A percentile compares a stretch with the other conserved stretches of the same genome.
Evolutionary conservation across 1,140 invertebrate species (phyloP).

Genomic region (Brachionus manjavacas): DNA sequence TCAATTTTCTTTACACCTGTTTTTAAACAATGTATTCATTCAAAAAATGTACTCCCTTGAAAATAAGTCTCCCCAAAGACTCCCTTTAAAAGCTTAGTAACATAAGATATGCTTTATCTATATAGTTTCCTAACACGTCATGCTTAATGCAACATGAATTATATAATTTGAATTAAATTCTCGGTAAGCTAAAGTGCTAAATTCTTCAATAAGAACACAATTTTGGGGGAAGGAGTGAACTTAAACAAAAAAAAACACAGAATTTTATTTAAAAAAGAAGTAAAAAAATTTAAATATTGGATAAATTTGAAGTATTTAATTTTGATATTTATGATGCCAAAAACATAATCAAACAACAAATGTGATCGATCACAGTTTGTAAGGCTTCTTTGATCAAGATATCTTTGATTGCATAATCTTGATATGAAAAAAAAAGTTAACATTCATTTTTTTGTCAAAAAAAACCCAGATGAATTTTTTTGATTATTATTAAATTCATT

Average conservation of each 20-base stretch:
- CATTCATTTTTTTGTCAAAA: neutral
- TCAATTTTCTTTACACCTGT: neutral
- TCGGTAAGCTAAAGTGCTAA: too few relatives aligned
- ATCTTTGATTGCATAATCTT: neutral
- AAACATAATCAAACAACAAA: neutral
- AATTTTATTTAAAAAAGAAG: neutral
- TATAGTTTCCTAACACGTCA: too few relatives aligned
- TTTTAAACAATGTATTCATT: neutral
- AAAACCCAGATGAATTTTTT: neutral
- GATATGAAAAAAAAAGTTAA: neutral
- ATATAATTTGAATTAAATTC: too few relatives aligned
- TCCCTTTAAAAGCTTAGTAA: too few relatives aligned
- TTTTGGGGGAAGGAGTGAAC: too few relatives aligned
- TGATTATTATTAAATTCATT: neutral
- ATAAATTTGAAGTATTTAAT: neutral
- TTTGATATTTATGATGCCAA: neutral
- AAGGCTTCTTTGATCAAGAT: neutral
- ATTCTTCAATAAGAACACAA: too few relatives aligned
- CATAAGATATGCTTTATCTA: too few relatives aligned
- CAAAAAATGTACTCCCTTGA: neutral
- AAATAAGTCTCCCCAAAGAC: neutral
- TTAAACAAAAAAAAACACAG: neutral
- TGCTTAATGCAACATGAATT: too few relatives aligned
- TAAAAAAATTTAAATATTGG: neutral
- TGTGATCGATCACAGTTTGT: neutral